Base-by-base conservation (phyloP, 2,113 vertebrate genomes). In the Noctilio leporinus region DNA sequence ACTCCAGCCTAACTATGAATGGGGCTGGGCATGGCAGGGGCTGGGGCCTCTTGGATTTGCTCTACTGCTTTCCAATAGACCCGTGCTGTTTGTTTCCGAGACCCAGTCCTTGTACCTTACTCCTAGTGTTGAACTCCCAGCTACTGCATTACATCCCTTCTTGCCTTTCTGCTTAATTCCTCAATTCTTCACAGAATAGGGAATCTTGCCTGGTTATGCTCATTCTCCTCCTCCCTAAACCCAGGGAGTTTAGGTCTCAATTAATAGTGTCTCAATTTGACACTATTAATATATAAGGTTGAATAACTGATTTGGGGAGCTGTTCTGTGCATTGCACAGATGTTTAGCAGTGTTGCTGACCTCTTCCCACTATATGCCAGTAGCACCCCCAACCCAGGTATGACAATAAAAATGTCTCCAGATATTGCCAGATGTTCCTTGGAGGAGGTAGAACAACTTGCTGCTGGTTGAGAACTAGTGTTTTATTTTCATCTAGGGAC, bases 371-470 rank as follows among this genome's bases (percentile, higher is more conserved):
- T 53, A n/a, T 11, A 45, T 33, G 22, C 35, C 5, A 22, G 0
- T 14, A 19, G 28, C 14, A 40, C 0, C 14, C 3, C 1, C 1
- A 20, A 4, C n/a, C n/a, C 1, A 55, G 26, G 82, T 65, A 35
- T 2, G 4, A 73, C 22, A 80, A 59, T 43, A 11, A 67, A 49
- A 20, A 75, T 4, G 0, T 69, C 26, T 62, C 16, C 49, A 75
- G 28, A 78, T 5, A 16, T 30, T 62, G 28, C 6, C 35, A 83
- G 33, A 15, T 43, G 16, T 55, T 55, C 40, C 30, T 51, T 59
- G 10, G 16, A 64, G 19, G 17, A 16, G 16, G 15, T 3, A 33
- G 40, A 24, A 8, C 15, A 87, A 85, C 76, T 7, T 57, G 7
- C 8, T 24, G 10, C 30, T 59, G 6, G 45, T 38, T 90, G 35